phyloP scores from a whole-genome alignment of 2,888 invertebrate genomes.

The Drosophila leonis region DNA sequence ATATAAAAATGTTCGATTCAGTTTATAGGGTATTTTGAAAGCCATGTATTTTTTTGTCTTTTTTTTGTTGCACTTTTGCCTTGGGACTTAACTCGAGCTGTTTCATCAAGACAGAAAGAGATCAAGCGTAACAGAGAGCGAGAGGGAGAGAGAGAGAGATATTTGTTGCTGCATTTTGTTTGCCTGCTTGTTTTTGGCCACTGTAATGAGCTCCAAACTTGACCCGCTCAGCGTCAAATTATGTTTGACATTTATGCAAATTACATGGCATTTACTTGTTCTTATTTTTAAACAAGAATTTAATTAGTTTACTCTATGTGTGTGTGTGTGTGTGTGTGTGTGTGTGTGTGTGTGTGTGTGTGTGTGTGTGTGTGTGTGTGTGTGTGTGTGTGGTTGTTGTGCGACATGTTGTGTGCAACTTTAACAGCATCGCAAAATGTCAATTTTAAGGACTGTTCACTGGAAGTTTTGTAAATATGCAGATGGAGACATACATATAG shows the following conservation, averaged over 20 bases:
- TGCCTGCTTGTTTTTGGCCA: slow-evolving; percentile 39
- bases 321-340: slow-evolving; percentile 5
- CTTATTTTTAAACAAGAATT: slow-evolving; percentile 29
- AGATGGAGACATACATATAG: neutral
- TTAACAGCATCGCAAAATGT: neutral
- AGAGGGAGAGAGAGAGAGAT: neutral
- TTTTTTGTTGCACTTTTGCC: neutral
- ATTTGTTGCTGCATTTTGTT: slow-evolving; percentile 32
- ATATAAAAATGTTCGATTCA: fast-evolving
- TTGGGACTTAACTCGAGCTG: neutral
- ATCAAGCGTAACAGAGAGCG: neutral
- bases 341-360: neutral
- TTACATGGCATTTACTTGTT: slow-evolving; percentile 27
- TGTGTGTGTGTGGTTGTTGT: slow-evolving; percentile 3
- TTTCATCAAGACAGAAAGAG: neutral
- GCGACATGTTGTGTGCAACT: neutral
- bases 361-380: neutral
- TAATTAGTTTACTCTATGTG: slow-evolving; percentile 44
- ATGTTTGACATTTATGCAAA: slow-evolving; percentile 60
- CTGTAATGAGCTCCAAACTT: slow-evolving; percentile 62
- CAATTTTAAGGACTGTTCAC: neutral
- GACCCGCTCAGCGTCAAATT: slow-evolving; percentile 54
- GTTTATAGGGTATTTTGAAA: neutral
- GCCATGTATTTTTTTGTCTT: neutral
- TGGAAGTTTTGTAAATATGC: neutral